phyloP scores from a whole-genome alignment of 2,888 invertebrate genomes.

The Tenthredo livida region DNA sequence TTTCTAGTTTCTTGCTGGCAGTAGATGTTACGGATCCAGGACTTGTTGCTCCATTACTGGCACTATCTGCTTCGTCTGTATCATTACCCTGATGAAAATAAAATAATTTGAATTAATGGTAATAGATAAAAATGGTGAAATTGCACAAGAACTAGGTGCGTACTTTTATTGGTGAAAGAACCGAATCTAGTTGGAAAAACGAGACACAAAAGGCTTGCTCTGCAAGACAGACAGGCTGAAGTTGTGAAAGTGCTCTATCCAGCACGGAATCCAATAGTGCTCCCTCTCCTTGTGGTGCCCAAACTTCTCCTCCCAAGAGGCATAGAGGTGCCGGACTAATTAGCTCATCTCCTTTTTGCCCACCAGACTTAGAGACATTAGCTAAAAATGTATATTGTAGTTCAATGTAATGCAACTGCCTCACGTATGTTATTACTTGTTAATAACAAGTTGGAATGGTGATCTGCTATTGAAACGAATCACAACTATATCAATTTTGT shows the following conservation, averaged over 20 bases:
- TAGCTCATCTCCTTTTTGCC: slow-evolving; percentile 72
- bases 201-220: slow-evolving; percentile 97
- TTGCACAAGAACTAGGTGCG: slow-evolving; percentile 56
- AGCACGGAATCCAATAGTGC: slow-evolving; percentile 83
- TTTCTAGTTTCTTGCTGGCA: slow-evolving; percentile 82
- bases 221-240: slow-evolving; percentile 94
- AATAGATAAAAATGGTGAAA: neutral
- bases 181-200: slow-evolving; percentile 91
- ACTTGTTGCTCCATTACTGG: slow-evolving; percentile 71
- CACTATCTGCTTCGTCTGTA: slow-evolving; percentile 69
- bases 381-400: slow-evolving; percentile 60
- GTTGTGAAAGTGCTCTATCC: slow-evolving; percentile 91
- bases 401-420: slow-evolving; percentile 2
- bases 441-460: slow-evolving; percentile 41
- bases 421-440: neutral
- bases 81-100: slow-evolving; percentile 61
- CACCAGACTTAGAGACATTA: slow-evolving; percentile 70
- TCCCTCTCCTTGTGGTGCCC: slow-evolving; percentile 75
- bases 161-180: slow-evolving; percentile 72
- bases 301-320: slow-evolving; percentile 71
- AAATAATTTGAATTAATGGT: neutral
- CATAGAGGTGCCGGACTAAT: slow-evolving; percentile 73
- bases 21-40: slow-evolving; percentile 72
- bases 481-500: no score
- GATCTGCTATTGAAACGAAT: slow-evolving; percentile 19